Evolutionary conservation across 2,888 invertebrate species (phyloP), one percentile per base, ranked within the genome.

Genomic region (Mythimna lalbum): DNA sequence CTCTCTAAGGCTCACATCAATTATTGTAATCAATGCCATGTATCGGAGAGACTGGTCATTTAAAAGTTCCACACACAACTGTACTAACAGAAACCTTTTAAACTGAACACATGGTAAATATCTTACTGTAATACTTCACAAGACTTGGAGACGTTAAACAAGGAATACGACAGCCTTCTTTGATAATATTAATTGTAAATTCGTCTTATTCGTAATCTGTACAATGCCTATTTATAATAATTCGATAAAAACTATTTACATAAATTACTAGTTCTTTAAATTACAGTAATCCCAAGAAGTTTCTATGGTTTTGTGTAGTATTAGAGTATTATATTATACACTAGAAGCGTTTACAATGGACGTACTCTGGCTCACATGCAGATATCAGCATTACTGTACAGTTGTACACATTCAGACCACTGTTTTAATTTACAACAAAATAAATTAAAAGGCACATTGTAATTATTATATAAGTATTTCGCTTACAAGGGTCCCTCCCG

Each of bases 41-140:
- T 64, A 75, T 63, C 82, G 55, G 81, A 70, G 76, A 72, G 71
- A 72, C 33, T 61, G 65, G 69, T 63, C 64, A 63, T 33, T 63
- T 31, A 19, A 64, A 36, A 39, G 27, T 33, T 69, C 33, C 49
- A 62, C 61, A 33, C 47, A 27, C 63, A 61, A 36, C 50, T 36
- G 21, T 64, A 43, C 21, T 47, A 17, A 47, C 50, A 57, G 14
- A 69, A 72, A 65, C 53, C 56, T 10, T 65, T 76, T 19, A 55
- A 65, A 68, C 57, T 56, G 56, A 63, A 68, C 65, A 43, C 50
- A 62, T 59, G 61, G 62, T 56, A 49, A 61, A 75, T 69, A 64
- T 72, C 53, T 68, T 79, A 85, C 81, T 85, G 50, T 69, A 76
- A 82, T 79, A 78, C 67, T 82, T 70, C 82, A 85, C 85, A 79